Evolutionary conservation across 2,113 vertebrate species (phyloP).

Genomic region (Agapornis roseicollis): DNA sequence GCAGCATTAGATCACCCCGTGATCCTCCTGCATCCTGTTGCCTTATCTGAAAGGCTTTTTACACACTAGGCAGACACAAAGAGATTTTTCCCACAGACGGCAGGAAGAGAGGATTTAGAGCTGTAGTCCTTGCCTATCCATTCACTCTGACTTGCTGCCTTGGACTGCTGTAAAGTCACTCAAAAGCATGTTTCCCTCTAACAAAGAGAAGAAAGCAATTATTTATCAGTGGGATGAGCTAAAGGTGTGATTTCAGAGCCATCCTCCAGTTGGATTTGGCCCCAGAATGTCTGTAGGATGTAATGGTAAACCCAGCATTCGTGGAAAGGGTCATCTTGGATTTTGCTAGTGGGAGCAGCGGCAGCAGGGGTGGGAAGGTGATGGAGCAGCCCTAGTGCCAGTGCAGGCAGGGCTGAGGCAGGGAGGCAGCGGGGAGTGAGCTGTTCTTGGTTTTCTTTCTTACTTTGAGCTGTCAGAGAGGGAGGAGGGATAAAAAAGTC

Average conservation of each 20-base stretch:
- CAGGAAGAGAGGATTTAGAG: neutral
- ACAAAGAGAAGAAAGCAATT: neutral
- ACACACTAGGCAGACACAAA: fast-evolving
- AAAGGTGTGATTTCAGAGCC: neutral
- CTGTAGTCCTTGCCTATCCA: neutral
- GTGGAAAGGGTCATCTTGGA: neutral
- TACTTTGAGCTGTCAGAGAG: neutral
- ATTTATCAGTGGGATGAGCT: neutral
- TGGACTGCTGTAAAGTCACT: neutral
- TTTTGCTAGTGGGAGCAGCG: neutral
- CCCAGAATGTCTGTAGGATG: neutral
- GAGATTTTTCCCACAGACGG: neutral
- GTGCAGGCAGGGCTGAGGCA: fast-evolving
- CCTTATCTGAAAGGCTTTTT: neutral
- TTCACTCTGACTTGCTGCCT: neutral
- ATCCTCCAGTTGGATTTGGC: neutral
- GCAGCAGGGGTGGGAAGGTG: neutral
- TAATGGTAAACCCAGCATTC: neutral
- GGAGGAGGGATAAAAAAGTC: neutral
- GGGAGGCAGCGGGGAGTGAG: neutral
- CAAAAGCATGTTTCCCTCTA: neutral
- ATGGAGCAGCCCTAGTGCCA: neutral
- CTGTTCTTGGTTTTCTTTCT: neutral
- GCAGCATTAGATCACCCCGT: too few relatives aligned
- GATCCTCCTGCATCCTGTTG: neutral